These are phyloP conservation scores for Temnothorax longispinosus DNA, from an alignment of 1,140 invertebrate species.

Conservation along the genomic window DNA sequence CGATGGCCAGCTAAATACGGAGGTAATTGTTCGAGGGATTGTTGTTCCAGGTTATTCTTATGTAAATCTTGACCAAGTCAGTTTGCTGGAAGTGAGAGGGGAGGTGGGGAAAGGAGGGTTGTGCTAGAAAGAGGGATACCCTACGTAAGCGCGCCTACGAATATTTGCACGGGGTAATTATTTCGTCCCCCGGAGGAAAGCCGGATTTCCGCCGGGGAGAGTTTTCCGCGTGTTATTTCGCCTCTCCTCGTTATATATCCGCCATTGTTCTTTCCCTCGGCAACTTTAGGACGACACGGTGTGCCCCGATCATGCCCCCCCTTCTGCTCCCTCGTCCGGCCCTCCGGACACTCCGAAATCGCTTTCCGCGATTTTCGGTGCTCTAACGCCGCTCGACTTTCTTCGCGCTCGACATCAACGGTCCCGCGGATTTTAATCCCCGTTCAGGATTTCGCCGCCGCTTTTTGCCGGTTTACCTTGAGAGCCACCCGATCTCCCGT, in stretches of 20 bases:
- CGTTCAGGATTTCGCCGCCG: conserved; percentile 23
- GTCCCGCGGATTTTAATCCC: conserved; percentile 33
- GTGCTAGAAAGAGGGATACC: conserved; percentile 52
- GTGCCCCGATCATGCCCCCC: conserved; percentile 44
- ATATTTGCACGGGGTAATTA: conserved; percentile 84
- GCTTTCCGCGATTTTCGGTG: conserved; percentile 34
- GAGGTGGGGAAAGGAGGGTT: background rate
- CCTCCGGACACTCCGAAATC: conserved; percentile 25
- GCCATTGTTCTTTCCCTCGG: conserved; percentile 77
- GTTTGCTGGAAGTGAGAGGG: conserved; percentile 63
- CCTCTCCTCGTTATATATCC: conserved; percentile 74
- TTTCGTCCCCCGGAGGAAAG: conserved; percentile 77
- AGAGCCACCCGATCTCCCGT: background rate
- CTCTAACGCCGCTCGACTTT: conserved; percentile 4
- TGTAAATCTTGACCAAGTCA: conserved; percentile 84
- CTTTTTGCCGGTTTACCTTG: conserved; percentile 37
- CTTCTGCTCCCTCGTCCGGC: conserved; percentile 17
- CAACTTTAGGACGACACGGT: conserved; percentile 54
- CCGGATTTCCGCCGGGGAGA: conserved; percentile 73
- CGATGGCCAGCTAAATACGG: conserved; percentile 76
- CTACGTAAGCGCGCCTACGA: conserved; percentile 74
- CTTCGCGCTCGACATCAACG: conserved; percentile 36
- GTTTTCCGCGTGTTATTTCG: conserved; percentile 77
- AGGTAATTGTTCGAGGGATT: conserved; percentile 83
- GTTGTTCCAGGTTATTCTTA: conserved; percentile 84